Percentiles rank a stretch among this genome's conserved stretches.
phyloP scores from a whole-genome alignment of 2,888 invertebrate genomes.

The Crossocerus cetratus region DNA sequence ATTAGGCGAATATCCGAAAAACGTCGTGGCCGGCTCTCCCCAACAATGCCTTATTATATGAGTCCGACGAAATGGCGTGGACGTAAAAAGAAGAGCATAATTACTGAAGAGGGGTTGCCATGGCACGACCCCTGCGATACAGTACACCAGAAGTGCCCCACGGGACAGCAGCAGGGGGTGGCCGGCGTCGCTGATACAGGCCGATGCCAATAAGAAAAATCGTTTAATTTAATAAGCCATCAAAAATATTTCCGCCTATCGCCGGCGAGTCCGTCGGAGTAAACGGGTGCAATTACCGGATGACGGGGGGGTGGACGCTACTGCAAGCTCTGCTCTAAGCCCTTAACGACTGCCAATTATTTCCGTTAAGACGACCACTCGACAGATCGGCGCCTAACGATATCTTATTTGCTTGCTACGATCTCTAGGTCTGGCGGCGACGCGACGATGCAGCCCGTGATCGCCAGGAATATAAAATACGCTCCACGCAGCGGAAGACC shows the following conservation, averaged over 20 bases:
- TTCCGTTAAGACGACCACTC: constrained; percentile 55
- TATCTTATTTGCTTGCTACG: constrained; percentile 29
- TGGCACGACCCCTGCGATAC: constrained; percentile 68
- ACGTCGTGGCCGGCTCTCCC: constrained; percentile 51
- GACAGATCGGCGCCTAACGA: constrained; percentile 60
- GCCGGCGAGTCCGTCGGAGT: constrained; percentile 14
- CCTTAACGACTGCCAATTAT: constrained; percentile 69
- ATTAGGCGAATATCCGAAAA: constrained; percentile 67
- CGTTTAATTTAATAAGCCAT: constrained; percentile 76
- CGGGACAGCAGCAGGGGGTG: constrained; percentile 59
- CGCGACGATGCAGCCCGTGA: too few species aligned
- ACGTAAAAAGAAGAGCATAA: constrained; percentile 75
- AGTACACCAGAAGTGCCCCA: constrained; percentile 73
- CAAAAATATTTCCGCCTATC: constrained; percentile 61
- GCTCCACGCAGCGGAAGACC: too few species aligned
- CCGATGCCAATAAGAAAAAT: constrained; percentile 67
- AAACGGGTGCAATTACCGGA: constrained; percentile 13
- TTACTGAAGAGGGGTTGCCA: constrained; percentile 75
- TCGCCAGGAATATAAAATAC: too few species aligned
- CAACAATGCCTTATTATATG: constrained; percentile 73
- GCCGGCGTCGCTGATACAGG: constrained; percentile 43
- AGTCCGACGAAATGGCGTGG: constrained; percentile 73
- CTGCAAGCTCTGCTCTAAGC: constrained; percentile 50
- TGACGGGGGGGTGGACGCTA: constrained; percentile 11
- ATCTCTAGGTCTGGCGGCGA: too few species aligned